These are phyloP conservation scores for Stylophora pistillata DNA, from an alignment of 64 coral and sea anemone species.

Conservation along the genomic window DNA sequence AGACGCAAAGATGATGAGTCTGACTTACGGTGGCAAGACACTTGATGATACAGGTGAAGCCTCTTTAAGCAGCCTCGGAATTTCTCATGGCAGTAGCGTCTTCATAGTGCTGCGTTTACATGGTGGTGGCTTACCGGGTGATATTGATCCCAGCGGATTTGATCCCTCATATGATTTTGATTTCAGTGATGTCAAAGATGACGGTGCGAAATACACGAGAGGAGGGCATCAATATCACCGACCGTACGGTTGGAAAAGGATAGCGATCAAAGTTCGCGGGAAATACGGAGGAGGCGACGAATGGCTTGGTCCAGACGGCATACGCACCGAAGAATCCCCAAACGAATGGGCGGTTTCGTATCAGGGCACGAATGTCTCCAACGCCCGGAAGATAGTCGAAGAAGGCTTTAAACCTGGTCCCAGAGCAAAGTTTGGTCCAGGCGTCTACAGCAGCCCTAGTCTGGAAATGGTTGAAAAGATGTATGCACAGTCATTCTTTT, in stretches of 20 bases:
- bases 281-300: conserved; percentile 40
- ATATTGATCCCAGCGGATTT: conserved; percentile 30
- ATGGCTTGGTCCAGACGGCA: conserved; percentile 65
- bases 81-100: neutral
- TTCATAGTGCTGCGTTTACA: conserved; percentile 16
- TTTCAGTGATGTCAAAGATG: conserved; percentile 54
- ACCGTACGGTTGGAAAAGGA: conserved; percentile 75
- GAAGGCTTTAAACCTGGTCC: conserved; percentile 32
- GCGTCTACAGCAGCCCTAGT: conserved; percentile 61
- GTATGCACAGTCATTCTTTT: conserved; percentile 60
- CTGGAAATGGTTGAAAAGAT: conserved; percentile 56
- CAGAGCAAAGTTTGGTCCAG: conserved; percentile 23
- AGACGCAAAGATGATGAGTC: conserved; percentile 22
- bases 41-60: conserved; percentile 28
- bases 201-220: conserved; percentile 58
- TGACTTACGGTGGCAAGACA: conserved; percentile 9
- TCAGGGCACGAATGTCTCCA: conserved; percentile 49
- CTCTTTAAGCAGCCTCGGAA: neutral
- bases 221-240: conserved; percentile 55
- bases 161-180: conserved; percentile 66
- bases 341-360: conserved; percentile 76
- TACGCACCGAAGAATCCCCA: conserved; percentile 18
- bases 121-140: neutral
- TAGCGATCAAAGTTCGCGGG: conserved; percentile 61
- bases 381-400: conserved; percentile 25